phyloP scores from a whole-genome alignment of 2,113 vertebrate genomes.

The Aegithalos caudatus region DNA sequence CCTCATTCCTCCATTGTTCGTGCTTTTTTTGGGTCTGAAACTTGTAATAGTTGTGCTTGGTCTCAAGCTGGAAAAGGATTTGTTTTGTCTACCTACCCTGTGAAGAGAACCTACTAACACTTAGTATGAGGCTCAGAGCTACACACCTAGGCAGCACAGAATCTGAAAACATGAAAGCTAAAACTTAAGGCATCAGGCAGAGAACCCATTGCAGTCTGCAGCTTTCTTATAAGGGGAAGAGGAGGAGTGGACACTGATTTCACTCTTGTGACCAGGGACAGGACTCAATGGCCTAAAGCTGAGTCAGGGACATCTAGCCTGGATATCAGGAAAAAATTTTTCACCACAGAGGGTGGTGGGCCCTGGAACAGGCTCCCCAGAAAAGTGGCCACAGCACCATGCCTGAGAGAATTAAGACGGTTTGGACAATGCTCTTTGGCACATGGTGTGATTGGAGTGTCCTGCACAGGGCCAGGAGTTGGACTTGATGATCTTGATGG shows the following conservation, averaged over 20 bases:
- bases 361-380: not conserved
- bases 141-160: not conserved
- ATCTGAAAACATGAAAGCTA: not conserved
- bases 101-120: not conserved
- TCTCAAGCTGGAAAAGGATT: not conserved
- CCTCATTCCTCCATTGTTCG: not conserved
- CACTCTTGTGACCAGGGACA: not conserved
- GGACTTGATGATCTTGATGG: not conserved
- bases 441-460: not conserved
- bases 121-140: not conserved
- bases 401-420: not conserved
- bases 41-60: not conserved
- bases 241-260: not conserved
- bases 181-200: not conserved
- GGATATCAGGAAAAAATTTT: not conserved
- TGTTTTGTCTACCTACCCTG: not conserved
- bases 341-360: not conserved
- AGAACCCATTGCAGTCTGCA: not conserved
- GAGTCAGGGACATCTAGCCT: not conserved
- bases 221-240: not conserved
- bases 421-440: not conserved
- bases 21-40: not conserved
- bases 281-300: not conserved
- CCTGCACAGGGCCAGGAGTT: not conserved
- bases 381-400: not conserved